Base-by-base conservation (phyloP, 2,888 invertebrate species). In the Coecobrya sp. region DNA sequence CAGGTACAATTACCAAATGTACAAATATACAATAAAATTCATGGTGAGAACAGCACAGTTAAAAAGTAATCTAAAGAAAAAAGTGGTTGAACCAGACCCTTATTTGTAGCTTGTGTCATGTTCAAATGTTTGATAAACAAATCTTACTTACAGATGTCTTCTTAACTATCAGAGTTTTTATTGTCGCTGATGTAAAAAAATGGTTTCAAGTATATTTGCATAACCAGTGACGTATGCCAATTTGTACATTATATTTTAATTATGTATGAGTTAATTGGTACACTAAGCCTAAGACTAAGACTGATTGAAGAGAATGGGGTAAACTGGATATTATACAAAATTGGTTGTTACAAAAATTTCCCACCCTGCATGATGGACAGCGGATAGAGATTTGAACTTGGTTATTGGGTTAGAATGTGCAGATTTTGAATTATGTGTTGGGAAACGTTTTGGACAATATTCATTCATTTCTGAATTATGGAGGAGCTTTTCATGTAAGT, bases 41-140 rank as follows among this genome's bases (percentile, higher is more conserved):
- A 76, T 22, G 42, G 59, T 22, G 30, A 45, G 55, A 19, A 36
- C 13, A 25, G 13, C 84, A 22, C 25, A 45, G 10, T 79, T 52
- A 52, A 30, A 73, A 42, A 19, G 8, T 52, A 27, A 27, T 11
- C 16, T 27, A 10, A 49, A 73, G 19, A 45, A 36, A 85, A 76
- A 76, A 59, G 76, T 76, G 55, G 87, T 76, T 87, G 42, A 62
- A 59, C 55, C 87, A 59, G 76, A 22, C 76, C 76, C 87, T 87
- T 76, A 76, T 87, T 87, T 87, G 76, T 76, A 76, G 25, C 27
- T 55, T 65, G 76, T 87, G 27, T 55, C 11, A 10, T 65, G 52
- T 73, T 49, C 73, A 55, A 76, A 76, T 62, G 76, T 73, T 16
- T 70, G 19, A 73, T 73, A 19, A 73, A 42, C 73, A 42, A 10